These are phyloP conservation scores for Pheosia tremula DNA, from an alignment of 2,888 invertebrate species.

Conservation along the genomic window DNA sequence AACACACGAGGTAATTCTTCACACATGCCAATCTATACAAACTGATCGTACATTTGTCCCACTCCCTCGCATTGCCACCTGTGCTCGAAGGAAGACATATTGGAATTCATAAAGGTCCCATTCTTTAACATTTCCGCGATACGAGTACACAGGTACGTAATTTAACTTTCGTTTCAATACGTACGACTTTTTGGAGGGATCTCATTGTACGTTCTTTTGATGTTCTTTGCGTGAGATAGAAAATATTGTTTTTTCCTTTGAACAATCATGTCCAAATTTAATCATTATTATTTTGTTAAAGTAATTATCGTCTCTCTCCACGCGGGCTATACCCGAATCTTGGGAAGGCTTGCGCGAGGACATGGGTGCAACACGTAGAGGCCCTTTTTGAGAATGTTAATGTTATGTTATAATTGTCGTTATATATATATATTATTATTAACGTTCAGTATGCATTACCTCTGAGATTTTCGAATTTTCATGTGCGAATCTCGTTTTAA, in stretches of 20 bases:
- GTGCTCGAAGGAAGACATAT: slow-evolving; percentile 38
- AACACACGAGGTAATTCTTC: not conserved
- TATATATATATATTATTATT: too few relatives aligned
- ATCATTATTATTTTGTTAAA: not conserved
- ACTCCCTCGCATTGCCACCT: slow-evolving; percentile 28
- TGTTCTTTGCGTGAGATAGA: not conserved
- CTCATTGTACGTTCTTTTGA: slow-evolving; percentile 2
- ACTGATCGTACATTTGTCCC: slow-evolving; percentile 11
- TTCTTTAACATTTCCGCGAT: slow-evolving; percentile 25
- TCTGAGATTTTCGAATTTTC: too few relatives aligned
- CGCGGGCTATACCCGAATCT: too few relatives aligned
- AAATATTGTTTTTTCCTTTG: not conserved
- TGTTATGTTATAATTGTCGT: too few relatives aligned
- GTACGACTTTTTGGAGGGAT: not conserved
- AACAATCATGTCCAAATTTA: not conserved
- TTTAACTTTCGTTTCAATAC: slow-evolving; percentile 20
- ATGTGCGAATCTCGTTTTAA: too few relatives aligned
- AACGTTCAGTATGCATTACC: too few relatives aligned
- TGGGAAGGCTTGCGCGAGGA: too few relatives aligned
- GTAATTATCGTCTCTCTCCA: too few relatives aligned
- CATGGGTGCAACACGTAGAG: too few relatives aligned
- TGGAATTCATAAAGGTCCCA: slow-evolving; percentile 35
- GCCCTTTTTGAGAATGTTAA: too few relatives aligned
- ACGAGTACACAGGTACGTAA: slow-evolving; percentile 26
- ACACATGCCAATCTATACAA: not conserved